Conservation (phyloP, 2,888 invertebrate genomes). For the Galeruca laticollis region DNA sequence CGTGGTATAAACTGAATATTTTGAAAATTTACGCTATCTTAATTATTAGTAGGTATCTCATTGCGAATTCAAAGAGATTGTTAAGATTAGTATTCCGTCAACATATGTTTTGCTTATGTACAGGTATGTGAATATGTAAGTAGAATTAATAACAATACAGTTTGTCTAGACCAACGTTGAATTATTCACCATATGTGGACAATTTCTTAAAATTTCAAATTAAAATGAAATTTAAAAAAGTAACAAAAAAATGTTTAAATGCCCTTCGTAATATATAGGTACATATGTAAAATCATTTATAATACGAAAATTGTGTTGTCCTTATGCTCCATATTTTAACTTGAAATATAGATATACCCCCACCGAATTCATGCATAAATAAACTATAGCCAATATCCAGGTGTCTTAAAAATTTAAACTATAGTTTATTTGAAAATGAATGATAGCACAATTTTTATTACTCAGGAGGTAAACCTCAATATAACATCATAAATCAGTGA, state of each 20-base stretch:
- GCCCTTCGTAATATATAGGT: not conserved
- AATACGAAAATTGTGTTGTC: not conserved
- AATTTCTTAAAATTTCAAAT: not conserved
- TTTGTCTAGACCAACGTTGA: not conserved
- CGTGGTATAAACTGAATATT: not conserved
- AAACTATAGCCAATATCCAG: not conserved
- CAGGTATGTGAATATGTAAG: not conserved
- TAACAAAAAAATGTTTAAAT: too few relatives aligned
- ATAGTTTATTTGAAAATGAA: too few relatives aligned
- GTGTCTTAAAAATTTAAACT: not conserved
- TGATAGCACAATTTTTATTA: too few relatives aligned
- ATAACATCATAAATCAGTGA: too few relatives aligned
- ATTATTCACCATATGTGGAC: too few relatives aligned
- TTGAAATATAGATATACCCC: not conserved
- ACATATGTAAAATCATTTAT: constrained; percentile 1
- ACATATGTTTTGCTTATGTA: constrained; percentile 8
- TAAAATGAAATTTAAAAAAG: not conserved
- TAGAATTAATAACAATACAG: constrained; percentile 3
- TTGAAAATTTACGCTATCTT: not conserved
- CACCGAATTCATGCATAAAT: constrained; percentile 10
- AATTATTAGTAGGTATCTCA: not conserved
- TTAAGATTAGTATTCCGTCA: constrained; percentile 4
- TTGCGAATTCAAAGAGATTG: not conserved
- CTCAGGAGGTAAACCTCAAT: too few relatives aligned
- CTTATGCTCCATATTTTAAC: too few relatives aligned